Evolutionary conservation across 2,888 invertebrate species (phyloP), one percentile per base, ranked within the genome.

Genomic region (Epiperipatus broadwayi): DNA sequence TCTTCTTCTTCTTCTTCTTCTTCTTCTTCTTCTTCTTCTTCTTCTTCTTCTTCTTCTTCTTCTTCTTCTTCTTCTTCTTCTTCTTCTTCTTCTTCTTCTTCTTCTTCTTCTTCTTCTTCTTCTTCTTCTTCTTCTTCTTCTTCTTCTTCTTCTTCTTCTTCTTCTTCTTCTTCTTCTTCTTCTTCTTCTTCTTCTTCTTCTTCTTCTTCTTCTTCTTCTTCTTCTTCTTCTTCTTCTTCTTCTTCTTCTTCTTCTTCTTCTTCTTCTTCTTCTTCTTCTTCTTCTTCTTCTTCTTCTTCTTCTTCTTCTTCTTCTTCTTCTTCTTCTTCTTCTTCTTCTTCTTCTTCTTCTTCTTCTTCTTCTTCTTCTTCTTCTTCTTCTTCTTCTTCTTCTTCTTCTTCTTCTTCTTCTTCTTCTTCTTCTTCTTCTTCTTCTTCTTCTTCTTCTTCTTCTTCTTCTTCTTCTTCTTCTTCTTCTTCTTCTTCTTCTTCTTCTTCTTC

Each of bases 1-100:
- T 25, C 25, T 25, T 25, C 25, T 25, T 25, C 25, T 25, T 25
- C 25, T 25, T 25, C 25, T 25, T 25, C 25, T 25, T 25, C 25
- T 25, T 25, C 25, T 25, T 25, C 25, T 25, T 25, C 25, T 25
- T 25, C 25, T 25, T 25, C 25, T 25, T 25, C 25, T 25, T 25
- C 25, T 25, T 25, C 25, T 25, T 25, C 25, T 25, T 25, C 25
- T 25, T 25, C 25, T 25, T 25, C 25, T 25, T 25, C 25, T 25
- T 25, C 25, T 25, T 25, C 25, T 25, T 25, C 25, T 25, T 25
- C 25, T 25, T 25, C 25, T 25, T 25, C 25, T 25, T 25, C 25
- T 25, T 25, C 25, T 25, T 25, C 25, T 25, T 25, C 25, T 25
- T 25, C 25, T 25, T 25, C 25, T 25, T 25, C 25, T 25, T 25